These are phyloP conservation scores for Hyposoter dolosus DNA, from an alignment of 2,888 invertebrate species.

Conservation along the genomic window DNA sequence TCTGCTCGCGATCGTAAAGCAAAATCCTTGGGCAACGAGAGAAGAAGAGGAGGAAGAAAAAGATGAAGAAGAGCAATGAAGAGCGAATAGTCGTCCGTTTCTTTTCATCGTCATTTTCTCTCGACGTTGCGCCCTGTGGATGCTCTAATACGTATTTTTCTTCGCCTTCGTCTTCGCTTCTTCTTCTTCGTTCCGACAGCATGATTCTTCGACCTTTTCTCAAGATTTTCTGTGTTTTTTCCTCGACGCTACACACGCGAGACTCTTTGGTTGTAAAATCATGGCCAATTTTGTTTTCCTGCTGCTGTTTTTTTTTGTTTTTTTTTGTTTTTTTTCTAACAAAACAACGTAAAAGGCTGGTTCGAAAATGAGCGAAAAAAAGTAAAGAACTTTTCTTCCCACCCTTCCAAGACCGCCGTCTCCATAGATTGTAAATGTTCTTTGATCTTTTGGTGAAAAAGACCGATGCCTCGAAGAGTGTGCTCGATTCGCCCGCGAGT, in stretches of 20 bases:
- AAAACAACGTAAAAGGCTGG: neutral
- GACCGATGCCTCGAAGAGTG: slow-evolving; percentile 29
- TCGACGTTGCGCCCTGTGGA: slow-evolving; percentile 40
- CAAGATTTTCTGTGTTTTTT: neutral
- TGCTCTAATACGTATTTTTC: slow-evolving; percentile 45
- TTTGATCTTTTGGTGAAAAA: slow-evolving; percentile 41
- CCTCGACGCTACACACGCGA: neutral
- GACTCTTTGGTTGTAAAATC: neutral
- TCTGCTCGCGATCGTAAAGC: slow-evolving; percentile 76
- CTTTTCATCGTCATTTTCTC: slow-evolving; percentile 35
- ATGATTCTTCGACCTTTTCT: neutral
- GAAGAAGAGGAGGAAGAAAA: slow-evolving; percentile 60
- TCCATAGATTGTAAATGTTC: neutral
- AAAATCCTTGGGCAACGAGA: slow-evolving; percentile 76
- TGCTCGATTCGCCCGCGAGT: slow-evolving; percentile 31
- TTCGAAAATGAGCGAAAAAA: neutral
- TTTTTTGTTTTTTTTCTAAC: neutral
- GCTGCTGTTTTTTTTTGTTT: neutral
- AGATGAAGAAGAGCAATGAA: slow-evolving; percentile 47
- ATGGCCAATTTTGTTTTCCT: neutral
- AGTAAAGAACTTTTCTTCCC: neutral
- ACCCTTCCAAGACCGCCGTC: neutral
- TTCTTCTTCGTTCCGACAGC: slow-evolving; percentile 4
- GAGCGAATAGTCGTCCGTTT: slow-evolving; percentile 24
- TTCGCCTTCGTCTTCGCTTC: neutral